Evolutionary conservation across 2,113 vertebrate species (phyloP), one percentile per base, ranked within the genome.

Genomic region (Notarius quadriscutis): DNA sequence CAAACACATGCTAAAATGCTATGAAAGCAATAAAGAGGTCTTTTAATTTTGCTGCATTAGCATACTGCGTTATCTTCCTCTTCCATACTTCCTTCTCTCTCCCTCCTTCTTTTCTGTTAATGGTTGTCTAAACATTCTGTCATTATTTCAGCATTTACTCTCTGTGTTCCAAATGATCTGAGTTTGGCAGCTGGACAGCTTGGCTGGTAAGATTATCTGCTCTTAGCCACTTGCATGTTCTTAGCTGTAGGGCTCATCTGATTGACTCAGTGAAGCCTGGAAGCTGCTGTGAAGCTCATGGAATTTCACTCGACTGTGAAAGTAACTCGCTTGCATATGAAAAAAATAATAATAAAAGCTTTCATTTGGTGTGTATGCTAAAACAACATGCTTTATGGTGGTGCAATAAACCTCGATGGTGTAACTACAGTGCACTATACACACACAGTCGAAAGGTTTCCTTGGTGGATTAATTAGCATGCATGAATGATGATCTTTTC

Each of bases 131-230:
- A 89, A 89, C 88, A 93, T 90, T 92, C 90, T 71, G 65, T 82
- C 86, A 86, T 89, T 90, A 89, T 87, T 92, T 91, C 62, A 87
- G 12, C 18, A 48, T 77, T 91, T 89, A 87, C 87, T 90, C 51
- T 84, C 91, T 93, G 92, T 89, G 85, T 89, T 89, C 89, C 91
- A 91, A 87, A 89, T 82, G 80, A 85, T 85, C 86, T 85, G 81
- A 75, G 84, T 69, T 90, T 93, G 92, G 92, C 90, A 75, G n/a
- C 67, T 7, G 84, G 89, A 90, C 92, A 94, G 86, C 30, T 79
- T 89, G 88, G 83, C 87, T 89, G 89, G 92, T 92, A 92, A 93
- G 88, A 92, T 88, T 89, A 95, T 94, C 92, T 88, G 79, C 81
- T 88, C 89, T 84, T 91, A 87, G 93, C 92, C 92, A 88, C 22